phyloP scores from a whole-genome alignment of 2,113 vertebrate species.

The Noctilio leporinus region DNA sequence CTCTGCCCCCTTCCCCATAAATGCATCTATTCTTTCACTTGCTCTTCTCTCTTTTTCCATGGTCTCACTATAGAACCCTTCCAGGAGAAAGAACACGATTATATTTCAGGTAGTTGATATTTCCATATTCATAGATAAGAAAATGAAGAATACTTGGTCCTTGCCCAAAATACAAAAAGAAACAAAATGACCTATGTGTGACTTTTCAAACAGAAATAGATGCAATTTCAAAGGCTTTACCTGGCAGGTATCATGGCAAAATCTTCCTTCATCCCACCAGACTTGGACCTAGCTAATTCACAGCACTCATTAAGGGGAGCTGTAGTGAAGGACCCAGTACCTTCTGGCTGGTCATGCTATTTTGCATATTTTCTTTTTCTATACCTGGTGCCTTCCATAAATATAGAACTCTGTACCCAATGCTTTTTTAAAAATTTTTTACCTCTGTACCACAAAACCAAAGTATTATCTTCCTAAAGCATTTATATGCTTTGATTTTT shows the following conservation, averaged over 20 bases:
- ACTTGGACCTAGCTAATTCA: background rate
- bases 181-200: background rate
- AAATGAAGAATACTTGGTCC: background rate
- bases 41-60: background rate
- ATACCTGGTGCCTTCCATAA: background rate
- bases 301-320: background rate
- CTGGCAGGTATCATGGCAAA: background rate
- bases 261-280: background rate
- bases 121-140: background rate
- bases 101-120: background rate
- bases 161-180: too few species aligned
- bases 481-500: background rate
- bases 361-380: background rate
- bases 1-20: too few species aligned
- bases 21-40: background rate
- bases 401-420: background rate
- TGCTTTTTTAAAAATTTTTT: background rate
- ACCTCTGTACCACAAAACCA: background rate
- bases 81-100: background rate
- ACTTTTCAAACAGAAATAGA: background rate
- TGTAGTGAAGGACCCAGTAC: background rate
- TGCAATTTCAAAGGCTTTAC: background rate
- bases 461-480: background rate
- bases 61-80: background rate
- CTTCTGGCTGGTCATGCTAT: background rate